These are phyloP conservation scores for Drymonia ruficornis DNA, from an alignment of 2,888 invertebrate species.

Conservation along the genomic window DNA sequence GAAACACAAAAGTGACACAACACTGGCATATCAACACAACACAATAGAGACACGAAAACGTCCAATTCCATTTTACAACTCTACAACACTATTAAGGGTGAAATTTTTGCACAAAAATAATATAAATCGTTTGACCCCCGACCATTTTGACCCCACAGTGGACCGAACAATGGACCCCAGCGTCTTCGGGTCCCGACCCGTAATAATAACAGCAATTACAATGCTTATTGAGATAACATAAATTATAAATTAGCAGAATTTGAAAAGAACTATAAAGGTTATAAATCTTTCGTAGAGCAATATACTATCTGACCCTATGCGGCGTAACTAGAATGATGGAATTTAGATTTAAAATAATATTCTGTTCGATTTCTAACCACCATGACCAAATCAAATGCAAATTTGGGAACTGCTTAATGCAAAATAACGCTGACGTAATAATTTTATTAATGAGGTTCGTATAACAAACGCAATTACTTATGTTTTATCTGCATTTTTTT, in stretches of 20 bases:
- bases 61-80: constrained; percentile 40
- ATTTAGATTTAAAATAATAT: too few relatives aligned
- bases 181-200: constrained; percentile 78
- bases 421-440: too few relatives aligned
- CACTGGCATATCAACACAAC: too few relatives aligned
- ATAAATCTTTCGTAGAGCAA: constrained; percentile 42
- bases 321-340: background rate
- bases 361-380: too few relatives aligned
- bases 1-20: background rate
- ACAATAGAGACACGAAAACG: constrained; percentile 32
- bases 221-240: constrained; percentile 77
- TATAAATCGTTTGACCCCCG: constrained; percentile 76
- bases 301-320: constrained; percentile 3
- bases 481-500: too few relatives aligned
- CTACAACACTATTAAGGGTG: constrained; percentile 62
- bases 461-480: too few relatives aligned
- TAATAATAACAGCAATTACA: constrained; percentile 77
- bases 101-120: constrained; percentile 64
- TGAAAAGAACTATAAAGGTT: constrained; percentile 31
- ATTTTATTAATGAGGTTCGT: too few relatives aligned
- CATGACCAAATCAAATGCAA: too few relatives aligned
- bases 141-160: constrained; percentile 75
- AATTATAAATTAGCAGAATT: constrained; percentile 70
- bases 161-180: constrained; percentile 54
- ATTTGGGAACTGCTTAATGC: too few relatives aligned